Base-by-base conservation (phyloP, 2,113 vertebrate species). In the Chiloscyllium plagiosum region DNA sequence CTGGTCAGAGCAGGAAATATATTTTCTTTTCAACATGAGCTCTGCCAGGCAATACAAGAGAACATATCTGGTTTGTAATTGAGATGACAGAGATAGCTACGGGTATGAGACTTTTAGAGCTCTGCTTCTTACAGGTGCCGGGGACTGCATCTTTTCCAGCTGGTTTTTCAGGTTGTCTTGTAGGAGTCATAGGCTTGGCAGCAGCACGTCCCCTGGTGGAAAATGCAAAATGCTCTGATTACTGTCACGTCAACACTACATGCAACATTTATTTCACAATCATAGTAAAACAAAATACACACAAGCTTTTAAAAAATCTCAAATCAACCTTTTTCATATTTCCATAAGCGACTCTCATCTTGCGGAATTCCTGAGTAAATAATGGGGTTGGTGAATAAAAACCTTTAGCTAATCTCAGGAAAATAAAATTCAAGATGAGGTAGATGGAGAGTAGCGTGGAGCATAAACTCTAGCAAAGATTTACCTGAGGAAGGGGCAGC, bases 121-220 rank as follows among this genome's bases (percentile, higher is more conserved):
- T 94, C 47, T 33, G 68, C 69, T 95, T 72, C 94, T 72, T 95
- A 95, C 94, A 50, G 15, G 37, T 52, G 22, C 4, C 69, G 1
- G 68, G 42, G 2, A 29, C 2, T 95, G 69, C 20, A 33, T 72
- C 68, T 72, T 29, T 50, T 15, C 42, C 24, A 70, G 7, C 0
- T 22, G 66, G 1, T 42, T 42, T 69, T 12, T 69, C 92, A 12
- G 92, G 2, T 22, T 37, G 6, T 47, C 69, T 68, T 66, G 17
- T 78, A 96, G 24, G 2, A 96, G 70, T 87, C 3, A 95, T 95
- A 10, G 95, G 56, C 76, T 89, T 96, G 12, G 96, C 96, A 96
- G 22, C 96, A 96, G 95, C 61, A 96, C 97, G 96, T 96, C 98
- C 97, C 96, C 97, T 98, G 90, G 96, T 97, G 97, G 97, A 85